Percentiles rank a stretch among this genome's conserved stretches.
These are phyloP conservation scores for Osmoderma eremita DNA, from an alignment of 2,888 invertebrate species.

Conservation along the genomic window DNA sequence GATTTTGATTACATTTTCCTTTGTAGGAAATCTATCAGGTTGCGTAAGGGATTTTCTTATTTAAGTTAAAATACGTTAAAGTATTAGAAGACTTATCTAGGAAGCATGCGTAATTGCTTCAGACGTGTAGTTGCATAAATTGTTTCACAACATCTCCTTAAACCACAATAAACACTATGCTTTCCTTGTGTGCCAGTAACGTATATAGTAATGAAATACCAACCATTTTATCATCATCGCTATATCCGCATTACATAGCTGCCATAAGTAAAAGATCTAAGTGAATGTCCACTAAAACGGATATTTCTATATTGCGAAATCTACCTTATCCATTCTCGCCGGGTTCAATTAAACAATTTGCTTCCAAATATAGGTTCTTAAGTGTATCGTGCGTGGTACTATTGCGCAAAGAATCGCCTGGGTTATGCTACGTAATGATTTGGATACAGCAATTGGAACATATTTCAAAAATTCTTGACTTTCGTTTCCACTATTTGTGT, in stretches of 20 bases:
- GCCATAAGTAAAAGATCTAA: conserved; percentile 8
- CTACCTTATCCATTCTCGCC: neutral
- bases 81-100: too few relatives aligned
- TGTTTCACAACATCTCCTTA: conserved; percentile 14
- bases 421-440: neutral
- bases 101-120: too few relatives aligned
- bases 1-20: too few relatives aligned
- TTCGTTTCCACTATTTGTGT: conserved; percentile 2
- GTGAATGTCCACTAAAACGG: conserved; percentile 23
- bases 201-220: neutral
- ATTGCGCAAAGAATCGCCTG: conserved; percentile 6
- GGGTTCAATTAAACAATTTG: conserved; percentile 20
- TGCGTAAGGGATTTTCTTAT: too few relatives aligned
- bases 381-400: neutral
- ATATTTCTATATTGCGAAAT: neutral
- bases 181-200: neutral
- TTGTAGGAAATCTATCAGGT: too few relatives aligned
- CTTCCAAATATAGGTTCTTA: conserved; percentile 12
- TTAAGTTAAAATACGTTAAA: too few relatives aligned
- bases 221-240: neutral
- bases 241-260: conserved; percentile 16
- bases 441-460: neutral
- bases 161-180: neutral
- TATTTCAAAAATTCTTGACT: neutral
- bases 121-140: conserved; percentile 1